These are phyloP conservation scores for Girardinus metallicus DNA, from an alignment of 2,797 vertebrate species.

Conservation along the genomic window DNA sequence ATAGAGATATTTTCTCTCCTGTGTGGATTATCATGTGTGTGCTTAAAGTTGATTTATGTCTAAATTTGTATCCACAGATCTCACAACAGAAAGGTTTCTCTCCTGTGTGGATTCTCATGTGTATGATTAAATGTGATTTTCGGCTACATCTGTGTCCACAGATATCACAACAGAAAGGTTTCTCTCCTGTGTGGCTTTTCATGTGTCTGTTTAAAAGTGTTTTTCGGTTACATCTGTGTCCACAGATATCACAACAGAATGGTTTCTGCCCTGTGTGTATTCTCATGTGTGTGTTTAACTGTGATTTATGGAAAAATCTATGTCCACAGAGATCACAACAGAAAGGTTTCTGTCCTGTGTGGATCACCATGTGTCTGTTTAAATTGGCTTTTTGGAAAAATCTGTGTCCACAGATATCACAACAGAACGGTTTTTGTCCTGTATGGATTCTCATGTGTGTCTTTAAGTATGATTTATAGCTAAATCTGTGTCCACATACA, in stretches of 20 bases:
- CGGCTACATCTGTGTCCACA: no score
- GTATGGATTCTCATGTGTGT: constrained; percentile 1
- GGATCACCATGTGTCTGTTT: neutral
- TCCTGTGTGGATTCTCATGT: neutral
- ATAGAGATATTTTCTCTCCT: neutral
- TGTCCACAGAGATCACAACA: neutral
- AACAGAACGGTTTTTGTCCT: neutral
- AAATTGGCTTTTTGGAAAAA: neutral
- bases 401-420: constrained; percentile 1
- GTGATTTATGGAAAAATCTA: neutral
- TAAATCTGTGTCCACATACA: neutral
- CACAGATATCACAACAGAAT: no score
- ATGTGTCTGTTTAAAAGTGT: no score
- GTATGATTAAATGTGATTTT: no score
- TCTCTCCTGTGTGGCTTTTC: no score
- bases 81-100: neutral
- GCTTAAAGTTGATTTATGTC: neutral
- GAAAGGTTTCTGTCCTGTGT: neutral
- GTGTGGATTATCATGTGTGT: no score
- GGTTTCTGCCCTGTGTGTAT: neutral
- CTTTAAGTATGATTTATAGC: neutral
- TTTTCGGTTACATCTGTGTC: no score
- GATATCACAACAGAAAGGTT: no score
- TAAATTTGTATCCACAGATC: neutral
- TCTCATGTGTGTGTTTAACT: constrained; percentile 1